Percentiles rank a stretch among this genome's conserved stretches.
These are phyloP conservation scores for Trichopria drosophilae DNA, from an alignment of 2,888 invertebrate genomes.

Conservation along the genomic window DNA sequence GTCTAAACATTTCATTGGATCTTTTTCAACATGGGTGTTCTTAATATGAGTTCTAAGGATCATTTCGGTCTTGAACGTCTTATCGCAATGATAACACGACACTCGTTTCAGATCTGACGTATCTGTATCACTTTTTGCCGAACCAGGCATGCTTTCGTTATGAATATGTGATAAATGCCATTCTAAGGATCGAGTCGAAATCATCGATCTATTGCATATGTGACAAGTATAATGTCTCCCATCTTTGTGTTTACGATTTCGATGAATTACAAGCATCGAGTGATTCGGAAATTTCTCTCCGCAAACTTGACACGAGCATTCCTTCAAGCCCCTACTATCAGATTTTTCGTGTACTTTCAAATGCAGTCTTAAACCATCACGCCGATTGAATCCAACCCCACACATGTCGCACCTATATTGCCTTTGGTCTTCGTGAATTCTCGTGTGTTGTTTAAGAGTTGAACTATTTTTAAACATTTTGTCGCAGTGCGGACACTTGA, in stretches of 20 bases:
- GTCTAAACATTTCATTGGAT: slow-evolving; percentile 54
- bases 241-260: slow-evolving; percentile 55
- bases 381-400: slow-evolving; percentile 55
- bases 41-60: slow-evolving; percentile 55
- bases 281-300: slow-evolving; percentile 56
- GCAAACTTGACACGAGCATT: slow-evolving; percentile 56
- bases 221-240: slow-evolving; percentile 54
- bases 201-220: slow-evolving; percentile 56
- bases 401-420: slow-evolving; percentile 55
- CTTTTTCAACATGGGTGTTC: slow-evolving; percentile 54
- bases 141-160: slow-evolving; percentile 46
- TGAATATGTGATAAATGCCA: slow-evolving; percentile 57
- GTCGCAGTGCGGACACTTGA: slow-evolving; percentile 55
- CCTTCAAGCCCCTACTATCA: slow-evolving; percentile 53
- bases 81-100: slow-evolving; percentile 51
- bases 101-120: slow-evolving; percentile 48
- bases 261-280: slow-evolving; percentile 54
- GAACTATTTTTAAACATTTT: slow-evolving; percentile 57
- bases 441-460: slow-evolving; percentile 54
- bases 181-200: slow-evolving; percentile 52
- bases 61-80: slow-evolving; percentile 57
- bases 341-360: slow-evolving; percentile 54
- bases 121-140: slow-evolving; percentile 40
- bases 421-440: slow-evolving; percentile 56
- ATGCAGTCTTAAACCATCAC: slow-evolving; percentile 53